These are phyloP conservation scores for Campylomormyrus tamandua DNA, from an alignment of 2,113 vertebrate species.

Conservation along the genomic window DNA sequence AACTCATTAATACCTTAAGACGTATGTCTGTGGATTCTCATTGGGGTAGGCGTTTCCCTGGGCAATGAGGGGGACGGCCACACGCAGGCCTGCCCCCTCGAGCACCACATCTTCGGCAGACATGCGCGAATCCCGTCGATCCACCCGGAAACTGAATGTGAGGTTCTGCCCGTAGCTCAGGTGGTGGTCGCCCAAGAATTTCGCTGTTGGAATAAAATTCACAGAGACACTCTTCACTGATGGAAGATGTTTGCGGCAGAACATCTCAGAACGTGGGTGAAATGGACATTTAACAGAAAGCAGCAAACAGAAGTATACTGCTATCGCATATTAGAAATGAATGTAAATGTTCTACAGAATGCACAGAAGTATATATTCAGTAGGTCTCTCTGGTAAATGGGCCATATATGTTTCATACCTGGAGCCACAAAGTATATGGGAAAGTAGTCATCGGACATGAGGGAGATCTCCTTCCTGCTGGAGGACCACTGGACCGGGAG, in stretches of 20 bases:
- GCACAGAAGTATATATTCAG: neutral
- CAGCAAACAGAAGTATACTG: neutral
- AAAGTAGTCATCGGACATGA: slow-evolving; percentile 84
- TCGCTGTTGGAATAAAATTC: slow-evolving; percentile 56
- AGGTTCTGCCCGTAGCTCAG: slow-evolving; percentile 92
- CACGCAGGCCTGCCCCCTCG: slow-evolving; percentile 74
- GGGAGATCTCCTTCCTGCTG: slow-evolving; percentile 70
- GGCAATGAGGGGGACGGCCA: slow-evolving; percentile 84
- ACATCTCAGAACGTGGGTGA: neutral
- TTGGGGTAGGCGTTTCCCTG: slow-evolving; percentile 91
- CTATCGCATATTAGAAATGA: neutral
- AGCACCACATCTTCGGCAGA: slow-evolving; percentile 90
- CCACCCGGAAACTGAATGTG: slow-evolving; percentile 79
- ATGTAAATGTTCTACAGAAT: neutral
- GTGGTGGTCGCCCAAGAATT: slow-evolving; percentile 83
- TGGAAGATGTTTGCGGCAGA: neutral
- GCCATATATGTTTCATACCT: slow-evolving; percentile 54
- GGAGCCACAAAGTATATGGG: slow-evolving; percentile 90
- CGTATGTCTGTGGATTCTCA: slow-evolving; percentile 69
- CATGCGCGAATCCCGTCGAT: slow-evolving; percentile 78
- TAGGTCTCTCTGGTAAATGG: neutral
- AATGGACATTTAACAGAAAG: neutral
- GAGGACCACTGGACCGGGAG: slow-evolving; percentile 72
- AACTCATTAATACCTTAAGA: slow-evolving; percentile 73
- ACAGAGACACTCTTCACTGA: neutral